A percentile compares a stretch with the other conserved stretches of the same genome.
These are phyloP conservation scores for Urocitellus parryii DNA, from an alignment of 2,113 vertebrate genomes.

Conservation along the genomic window DNA sequence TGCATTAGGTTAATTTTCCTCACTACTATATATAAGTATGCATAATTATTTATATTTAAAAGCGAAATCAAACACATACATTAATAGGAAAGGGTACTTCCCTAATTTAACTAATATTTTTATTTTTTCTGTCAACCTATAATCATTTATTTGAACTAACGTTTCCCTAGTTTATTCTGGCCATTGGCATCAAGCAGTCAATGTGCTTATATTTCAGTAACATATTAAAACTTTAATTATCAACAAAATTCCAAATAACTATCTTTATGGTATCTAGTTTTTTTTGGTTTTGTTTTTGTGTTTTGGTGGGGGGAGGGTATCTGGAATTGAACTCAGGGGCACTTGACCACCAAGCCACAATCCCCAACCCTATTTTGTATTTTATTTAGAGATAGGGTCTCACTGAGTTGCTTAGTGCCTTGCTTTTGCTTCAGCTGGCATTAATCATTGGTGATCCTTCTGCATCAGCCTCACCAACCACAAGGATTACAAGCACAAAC, in stretches of 20 bases:
- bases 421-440: no score
- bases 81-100: not conserved
- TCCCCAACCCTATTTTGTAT: no score
- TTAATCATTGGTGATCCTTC: no score
- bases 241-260: not conserved
- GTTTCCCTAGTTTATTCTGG: slow-evolving; percentile 14
- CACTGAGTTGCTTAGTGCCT: no score
- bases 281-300: no score
- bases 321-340: no score
- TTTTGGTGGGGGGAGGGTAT: no score
- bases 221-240: slow-evolving; percentile 54
- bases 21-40: not conserved
- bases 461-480: no score
- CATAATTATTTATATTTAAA: not conserved
- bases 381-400: no score
- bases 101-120: slow-evolving; percentile 24
- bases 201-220: not conserved
- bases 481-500: no score
- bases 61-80: not conserved
- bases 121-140: not conserved
- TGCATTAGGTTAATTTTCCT: not conserved
- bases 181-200: not conserved
- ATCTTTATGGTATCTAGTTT: not conserved
- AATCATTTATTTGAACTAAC: slow-evolving; percentile 29
- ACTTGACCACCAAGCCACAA: no score